Evolutionary conservation across 1,140 invertebrate genomes (phyloP).

Genomic region (Leptinotarsa undecemlineata): DNA sequence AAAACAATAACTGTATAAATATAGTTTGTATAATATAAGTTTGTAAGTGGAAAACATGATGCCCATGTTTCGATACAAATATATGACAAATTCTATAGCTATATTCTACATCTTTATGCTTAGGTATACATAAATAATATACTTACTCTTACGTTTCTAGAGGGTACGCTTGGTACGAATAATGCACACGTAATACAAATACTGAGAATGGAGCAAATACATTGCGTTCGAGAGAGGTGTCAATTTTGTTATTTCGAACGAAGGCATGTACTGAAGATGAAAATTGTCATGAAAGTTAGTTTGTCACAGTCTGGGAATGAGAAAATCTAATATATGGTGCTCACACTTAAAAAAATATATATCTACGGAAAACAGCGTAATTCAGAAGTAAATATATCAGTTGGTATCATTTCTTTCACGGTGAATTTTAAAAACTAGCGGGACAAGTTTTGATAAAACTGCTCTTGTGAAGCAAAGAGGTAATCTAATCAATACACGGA

Average conservation of each 20-base stretch:
- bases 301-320: too few relatives aligned
- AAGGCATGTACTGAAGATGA: too few relatives aligned
- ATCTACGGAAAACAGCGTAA: too few relatives aligned
- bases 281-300: too few relatives aligned
- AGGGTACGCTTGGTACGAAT: conserved; percentile 32
- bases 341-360: too few relatives aligned
- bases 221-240: conserved; percentile 35
- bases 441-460: too few relatives aligned
- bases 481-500: too few relatives aligned
- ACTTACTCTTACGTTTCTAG: conserved; percentile 26
- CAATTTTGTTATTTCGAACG: neutral
- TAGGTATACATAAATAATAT: conserved; percentile 41
- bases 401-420: too few relatives aligned
- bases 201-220: conserved; percentile 49
- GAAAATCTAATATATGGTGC: too few relatives aligned
- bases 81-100: conserved; percentile 48
- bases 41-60: conserved; percentile 44
- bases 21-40: conserved; percentile 42
- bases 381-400: too few relatives aligned
- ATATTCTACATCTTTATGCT: conserved; percentile 38
- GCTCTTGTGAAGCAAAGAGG: too few relatives aligned
- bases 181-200: conserved; percentile 51
- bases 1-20: conserved; percentile 52
- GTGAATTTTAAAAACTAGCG: too few relatives aligned
- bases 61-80: conserved; percentile 49